These are phyloP conservation scores for Gisinianus flammeolus DNA, from an alignment of 2,888 invertebrate genomes.

Conservation along the genomic window DNA sequence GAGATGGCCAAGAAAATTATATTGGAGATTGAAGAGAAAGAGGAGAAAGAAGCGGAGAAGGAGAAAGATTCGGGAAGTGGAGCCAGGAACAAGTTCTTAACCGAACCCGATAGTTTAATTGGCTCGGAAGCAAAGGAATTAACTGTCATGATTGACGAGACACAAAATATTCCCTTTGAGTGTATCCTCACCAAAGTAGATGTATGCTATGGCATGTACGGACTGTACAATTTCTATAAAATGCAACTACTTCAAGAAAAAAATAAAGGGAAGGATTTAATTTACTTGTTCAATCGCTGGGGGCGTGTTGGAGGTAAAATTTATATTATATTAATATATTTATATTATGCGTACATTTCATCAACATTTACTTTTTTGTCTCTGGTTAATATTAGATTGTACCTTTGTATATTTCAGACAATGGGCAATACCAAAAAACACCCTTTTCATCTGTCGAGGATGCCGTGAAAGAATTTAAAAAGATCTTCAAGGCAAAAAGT, in stretches of 20 bases:
- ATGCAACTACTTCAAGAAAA: slow-evolving; percentile 63
- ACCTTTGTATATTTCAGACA: slow-evolving; percentile 64
- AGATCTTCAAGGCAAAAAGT: slow-evolving; percentile 65
- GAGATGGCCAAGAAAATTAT: slow-evolving; percentile 39
- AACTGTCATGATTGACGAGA: slow-evolving; percentile 61
- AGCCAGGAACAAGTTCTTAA: neutral
- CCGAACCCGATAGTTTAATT: slow-evolving; percentile 46
- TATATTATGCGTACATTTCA: too few species aligned
- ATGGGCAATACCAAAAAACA: slow-evolving; percentile 64
- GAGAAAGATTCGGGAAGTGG: neutral
- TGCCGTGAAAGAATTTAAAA: slow-evolving; percentile 64
- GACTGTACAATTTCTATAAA: slow-evolving; percentile 66
- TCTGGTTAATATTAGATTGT: slow-evolving; percentile 39
- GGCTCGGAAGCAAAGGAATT: slow-evolving; percentile 40
- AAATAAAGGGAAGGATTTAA: slow-evolving; percentile 62
- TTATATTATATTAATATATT: too few species aligned
- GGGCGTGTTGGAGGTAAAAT: slow-evolving; percentile 65
- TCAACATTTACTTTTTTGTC: too few species aligned
- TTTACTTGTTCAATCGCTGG: slow-evolving; percentile 65
- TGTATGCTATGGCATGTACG: slow-evolving; percentile 62
- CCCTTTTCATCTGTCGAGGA: slow-evolving; percentile 63
- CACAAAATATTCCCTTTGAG: slow-evolving; percentile 62
- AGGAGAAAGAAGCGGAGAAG: slow-evolving; percentile 29
- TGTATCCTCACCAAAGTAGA: slow-evolving; percentile 65
- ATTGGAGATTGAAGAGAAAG: slow-evolving; percentile 28